Conservation (phyloP, 2,888 invertebrate species). For the Diachrysia chrysitis region DNA sequence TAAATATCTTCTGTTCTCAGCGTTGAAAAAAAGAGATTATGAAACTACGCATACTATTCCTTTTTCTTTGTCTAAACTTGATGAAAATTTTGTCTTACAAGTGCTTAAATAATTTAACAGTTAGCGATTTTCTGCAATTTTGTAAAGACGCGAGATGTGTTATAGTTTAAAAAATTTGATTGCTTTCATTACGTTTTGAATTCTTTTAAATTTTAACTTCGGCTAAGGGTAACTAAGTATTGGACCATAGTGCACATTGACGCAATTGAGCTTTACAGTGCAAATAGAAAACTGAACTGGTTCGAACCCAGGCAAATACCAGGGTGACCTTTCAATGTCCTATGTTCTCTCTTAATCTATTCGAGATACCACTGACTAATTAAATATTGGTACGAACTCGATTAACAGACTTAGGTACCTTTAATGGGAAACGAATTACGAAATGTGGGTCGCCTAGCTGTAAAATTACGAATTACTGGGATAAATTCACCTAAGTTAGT, state of each 20-base stretch:
- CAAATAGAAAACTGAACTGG: not conserved
- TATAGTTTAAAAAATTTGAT: too few relatives aligned
- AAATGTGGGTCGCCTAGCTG: not conserved
- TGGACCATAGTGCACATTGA: constrained; percentile 14
- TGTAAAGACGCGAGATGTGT: too few relatives aligned
- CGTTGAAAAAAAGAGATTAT: too few relatives aligned
- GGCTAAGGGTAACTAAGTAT: constrained; percentile 24
- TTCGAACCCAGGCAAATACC: constrained; percentile 1
- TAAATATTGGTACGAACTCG: not conserved
- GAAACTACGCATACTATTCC: too few relatives aligned
- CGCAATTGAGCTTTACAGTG: not conserved
- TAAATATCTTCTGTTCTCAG: too few relatives aligned
- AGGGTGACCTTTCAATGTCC: constrained; percentile 4
- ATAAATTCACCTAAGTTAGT: too few relatives aligned
- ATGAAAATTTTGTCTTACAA: too few relatives aligned
- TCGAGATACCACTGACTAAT: not conserved
- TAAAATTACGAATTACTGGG: too few relatives aligned
- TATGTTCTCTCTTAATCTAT: constrained; percentile 3
- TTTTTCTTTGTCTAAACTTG: too few relatives aligned
- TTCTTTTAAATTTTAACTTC: constrained; percentile 34
- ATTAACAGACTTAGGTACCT: not conserved
- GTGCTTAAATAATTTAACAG: too few relatives aligned
- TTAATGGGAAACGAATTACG: not conserved
- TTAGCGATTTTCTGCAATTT: too few relatives aligned
- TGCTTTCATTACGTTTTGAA: constrained; percentile 18